These are phyloP conservation scores for Amblyteles armatorius DNA, from an alignment of 2,888 invertebrate species.

Conservation along the genomic window DNA sequence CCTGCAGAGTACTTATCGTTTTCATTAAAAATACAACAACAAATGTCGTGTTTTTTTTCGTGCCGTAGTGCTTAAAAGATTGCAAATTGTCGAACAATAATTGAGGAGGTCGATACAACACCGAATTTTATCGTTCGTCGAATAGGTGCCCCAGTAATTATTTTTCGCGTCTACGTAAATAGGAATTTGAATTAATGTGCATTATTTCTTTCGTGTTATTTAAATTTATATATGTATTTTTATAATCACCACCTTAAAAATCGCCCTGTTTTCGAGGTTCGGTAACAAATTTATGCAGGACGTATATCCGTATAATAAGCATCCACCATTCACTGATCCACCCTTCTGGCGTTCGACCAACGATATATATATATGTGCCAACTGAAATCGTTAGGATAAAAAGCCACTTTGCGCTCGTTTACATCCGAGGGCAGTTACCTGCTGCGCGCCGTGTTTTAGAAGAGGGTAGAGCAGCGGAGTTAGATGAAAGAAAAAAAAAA, in stretches of 20 bases:
- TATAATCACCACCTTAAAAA: too few species aligned
- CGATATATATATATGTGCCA: neutral
- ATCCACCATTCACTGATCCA: neutral
- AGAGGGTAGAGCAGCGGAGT: neutral
- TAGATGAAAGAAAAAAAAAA: slow-evolving; percentile 6
- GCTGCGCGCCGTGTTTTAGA: slow-evolving; percentile 19
- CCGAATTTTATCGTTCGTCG: neutral
- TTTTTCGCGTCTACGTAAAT: neutral
- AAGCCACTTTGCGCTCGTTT: slow-evolving; percentile 35
- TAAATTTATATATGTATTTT: too few species aligned
- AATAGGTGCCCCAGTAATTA: neutral
- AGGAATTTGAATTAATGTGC: neutral
- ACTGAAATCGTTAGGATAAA: slow-evolving; percentile 8
- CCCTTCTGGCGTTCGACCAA: neutral
- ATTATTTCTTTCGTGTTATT: too few species aligned
- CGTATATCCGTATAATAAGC: neutral
- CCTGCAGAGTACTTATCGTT: neutral
- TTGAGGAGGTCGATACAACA: too few species aligned
- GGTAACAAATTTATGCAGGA: neutral
- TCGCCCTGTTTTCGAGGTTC: neutral
- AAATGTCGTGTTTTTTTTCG: too few species aligned
- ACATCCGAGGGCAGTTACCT: slow-evolving; percentile 39
- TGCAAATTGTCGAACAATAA: too few species aligned
- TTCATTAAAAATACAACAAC: neutral
- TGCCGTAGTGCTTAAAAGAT: too few species aligned